Conservation (phyloP, 2,113 vertebrate genomes). For the Vireo altiloquus region DNA sequence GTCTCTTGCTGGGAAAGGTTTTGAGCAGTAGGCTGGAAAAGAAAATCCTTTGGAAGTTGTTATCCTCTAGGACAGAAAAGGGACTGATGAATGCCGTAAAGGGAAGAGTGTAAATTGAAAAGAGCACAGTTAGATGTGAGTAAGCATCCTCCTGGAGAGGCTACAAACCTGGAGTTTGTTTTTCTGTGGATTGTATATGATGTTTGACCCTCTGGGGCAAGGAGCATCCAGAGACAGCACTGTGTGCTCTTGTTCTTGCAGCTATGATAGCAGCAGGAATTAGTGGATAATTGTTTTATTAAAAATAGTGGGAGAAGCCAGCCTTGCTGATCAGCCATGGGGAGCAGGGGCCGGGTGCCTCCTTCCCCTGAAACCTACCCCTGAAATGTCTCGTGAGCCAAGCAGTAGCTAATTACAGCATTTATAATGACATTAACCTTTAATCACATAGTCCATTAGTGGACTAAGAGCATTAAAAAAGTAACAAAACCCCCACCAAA, state of each 20-base stretch:
- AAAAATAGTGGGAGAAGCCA: neutral
- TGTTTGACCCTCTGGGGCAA: neutral
- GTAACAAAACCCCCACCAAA: neutral
- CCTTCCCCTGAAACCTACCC: neutral
- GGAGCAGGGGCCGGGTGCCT: neutral
- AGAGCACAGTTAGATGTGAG: neutral
- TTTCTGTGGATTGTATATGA: rapidly evolving
- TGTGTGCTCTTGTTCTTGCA: neutral
- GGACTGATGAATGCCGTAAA: neutral
- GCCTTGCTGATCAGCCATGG: neutral
- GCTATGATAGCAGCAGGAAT: neutral
- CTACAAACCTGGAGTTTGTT: neutral
- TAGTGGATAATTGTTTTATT: neutral
- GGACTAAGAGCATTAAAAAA: neutral
- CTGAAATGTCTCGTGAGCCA: neutral
- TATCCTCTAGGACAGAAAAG: neutral
- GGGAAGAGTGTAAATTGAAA: neutral
- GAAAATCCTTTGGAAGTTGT: neutral
- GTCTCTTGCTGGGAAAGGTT: neutral
- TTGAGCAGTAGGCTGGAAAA: neutral
- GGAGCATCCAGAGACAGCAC: neutral
- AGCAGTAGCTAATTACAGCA: neutral
- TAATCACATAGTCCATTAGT: neutral
- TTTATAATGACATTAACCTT: conserved; percentile 22
- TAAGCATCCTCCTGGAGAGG: neutral